These are phyloP conservation scores for Corvus moneduloides DNA, from an alignment of 2,113 vertebrate genomes.

Conservation along the genomic window DNA sequence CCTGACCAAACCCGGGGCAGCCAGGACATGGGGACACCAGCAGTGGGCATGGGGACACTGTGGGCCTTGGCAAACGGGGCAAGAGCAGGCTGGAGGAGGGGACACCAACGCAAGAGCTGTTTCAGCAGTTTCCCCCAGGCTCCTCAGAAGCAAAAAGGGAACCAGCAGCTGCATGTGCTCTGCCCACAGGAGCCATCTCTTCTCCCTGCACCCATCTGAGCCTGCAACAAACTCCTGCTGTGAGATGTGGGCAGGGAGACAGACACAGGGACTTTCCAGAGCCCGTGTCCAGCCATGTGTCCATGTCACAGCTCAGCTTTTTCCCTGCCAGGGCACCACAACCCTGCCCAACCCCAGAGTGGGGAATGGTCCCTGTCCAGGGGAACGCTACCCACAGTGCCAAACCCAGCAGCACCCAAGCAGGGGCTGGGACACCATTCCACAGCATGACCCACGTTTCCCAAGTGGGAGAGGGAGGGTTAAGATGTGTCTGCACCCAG, in stretches of 20 bases:
- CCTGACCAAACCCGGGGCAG: fast-evolving
- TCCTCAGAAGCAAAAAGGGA: slow-evolving; percentile 15
- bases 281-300: background rate
- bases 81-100: background rate
- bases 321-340: background rate
- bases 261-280: background rate
- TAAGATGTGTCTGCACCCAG: background rate
- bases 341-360: background rate
- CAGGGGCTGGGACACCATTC: background rate
- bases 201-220: background rate
- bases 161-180: background rate
- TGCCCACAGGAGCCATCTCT: background rate
- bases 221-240: background rate
- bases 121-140: background rate
- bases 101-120: background rate
- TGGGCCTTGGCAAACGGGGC: background rate
- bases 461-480: background rate
- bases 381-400: background rate
- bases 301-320: background rate
- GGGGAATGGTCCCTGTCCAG: background rate
- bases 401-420: background rate
- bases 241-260: background rate
- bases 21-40: fast-evolving
- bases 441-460: fast-evolving
- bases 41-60: background rate